phyloP scores from a whole-genome alignment of 2,888 invertebrate genomes.

The Flexamia atlantica region DNA sequence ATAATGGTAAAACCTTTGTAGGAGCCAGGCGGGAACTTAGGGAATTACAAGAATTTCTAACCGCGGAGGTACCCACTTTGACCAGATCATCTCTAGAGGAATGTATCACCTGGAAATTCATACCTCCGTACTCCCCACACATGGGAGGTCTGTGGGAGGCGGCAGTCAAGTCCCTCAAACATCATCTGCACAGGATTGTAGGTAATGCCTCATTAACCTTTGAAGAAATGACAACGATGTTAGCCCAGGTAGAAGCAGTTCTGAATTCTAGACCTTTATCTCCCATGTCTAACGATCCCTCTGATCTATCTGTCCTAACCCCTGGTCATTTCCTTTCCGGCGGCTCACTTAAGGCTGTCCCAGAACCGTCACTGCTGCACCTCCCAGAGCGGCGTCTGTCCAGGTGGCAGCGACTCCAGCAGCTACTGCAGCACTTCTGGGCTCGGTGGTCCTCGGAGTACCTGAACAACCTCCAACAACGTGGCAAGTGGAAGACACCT shows the following conservation, averaged over 20 bases:
- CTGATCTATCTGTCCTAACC: slow-evolving; percentile 67
- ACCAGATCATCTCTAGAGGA: slow-evolving; percentile 64
- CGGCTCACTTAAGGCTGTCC: slow-evolving; percentile 63
- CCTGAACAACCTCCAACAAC: slow-evolving; percentile 68
- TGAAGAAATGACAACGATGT: slow-evolving; percentile 66
- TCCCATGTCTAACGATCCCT: slow-evolving; percentile 66
- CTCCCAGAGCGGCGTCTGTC: slow-evolving; percentile 69
- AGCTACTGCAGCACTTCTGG: slow-evolving; percentile 69
- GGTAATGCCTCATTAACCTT: slow-evolving; percentile 42
- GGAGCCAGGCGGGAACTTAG: slow-evolving; percentile 69
- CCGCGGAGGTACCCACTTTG: slow-evolving; percentile 38
- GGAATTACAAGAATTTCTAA: slow-evolving; percentile 41
- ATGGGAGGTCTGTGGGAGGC: slow-evolving; percentile 64
- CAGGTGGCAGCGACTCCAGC: slow-evolving; percentile 70
- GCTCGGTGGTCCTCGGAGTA: slow-evolving; percentile 70
- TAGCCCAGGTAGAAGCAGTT: slow-evolving; percentile 68
- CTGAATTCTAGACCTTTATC: slow-evolving; percentile 70
- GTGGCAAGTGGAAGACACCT: slow-evolving; percentile 69
- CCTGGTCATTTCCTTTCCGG: slow-evolving; percentile 71
- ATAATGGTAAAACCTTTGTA: slow-evolving; percentile 72
- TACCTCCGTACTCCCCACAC: slow-evolving; percentile 54
- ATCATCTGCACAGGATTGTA: slow-evolving; percentile 60
- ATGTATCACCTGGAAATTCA: slow-evolving; percentile 68
- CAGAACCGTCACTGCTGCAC: slow-evolving; percentile 63
- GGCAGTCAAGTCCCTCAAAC: slow-evolving; percentile 61